Percentiles rank a stretch among this genome's conserved stretches.
These are phyloP conservation scores for Hucho hucho DNA, from an alignment of 2,113 vertebrate genomes.

Conservation along the genomic window DNA sequence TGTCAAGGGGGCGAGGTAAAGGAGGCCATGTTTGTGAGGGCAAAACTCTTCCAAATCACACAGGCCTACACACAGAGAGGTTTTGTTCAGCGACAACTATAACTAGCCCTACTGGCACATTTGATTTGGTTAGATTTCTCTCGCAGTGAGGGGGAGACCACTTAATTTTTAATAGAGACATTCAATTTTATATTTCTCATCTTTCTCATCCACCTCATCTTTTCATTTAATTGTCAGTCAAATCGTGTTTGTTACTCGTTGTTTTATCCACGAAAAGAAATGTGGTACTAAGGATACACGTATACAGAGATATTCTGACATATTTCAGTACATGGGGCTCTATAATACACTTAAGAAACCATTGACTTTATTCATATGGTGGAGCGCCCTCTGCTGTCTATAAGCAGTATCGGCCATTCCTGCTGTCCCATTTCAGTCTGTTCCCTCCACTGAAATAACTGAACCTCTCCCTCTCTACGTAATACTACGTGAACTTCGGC, in stretches of 20 bases:
- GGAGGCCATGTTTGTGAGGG: conserved; percentile 54
- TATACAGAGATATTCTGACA: not conserved
- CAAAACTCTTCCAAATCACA: not conserved
- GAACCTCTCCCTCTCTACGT: not conserved
- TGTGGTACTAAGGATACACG: not conserved
- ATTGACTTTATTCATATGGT: not conserved
- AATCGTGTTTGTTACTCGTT: too few relatives aligned
- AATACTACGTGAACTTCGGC: conserved; percentile 40
- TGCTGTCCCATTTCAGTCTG: not conserved
- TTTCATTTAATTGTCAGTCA: not conserved
- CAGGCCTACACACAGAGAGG: not conserved
- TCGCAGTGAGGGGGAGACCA: too few relatives aligned
- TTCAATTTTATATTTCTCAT: too few relatives aligned
- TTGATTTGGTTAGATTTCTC: too few relatives aligned
- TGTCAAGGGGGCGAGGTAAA: fast-evolving
- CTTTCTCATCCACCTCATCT: not conserved
- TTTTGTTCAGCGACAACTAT: too few relatives aligned
- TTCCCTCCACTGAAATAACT: not conserved
- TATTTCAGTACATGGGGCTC: not conserved
- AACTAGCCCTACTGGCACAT: too few relatives aligned
- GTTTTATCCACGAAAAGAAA: not conserved
- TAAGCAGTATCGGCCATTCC: not conserved
- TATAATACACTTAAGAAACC: not conserved
- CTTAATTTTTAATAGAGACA: too few relatives aligned
- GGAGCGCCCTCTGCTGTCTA: not conserved